phyloP scores from a whole-genome alignment of 2,888 invertebrate genomes.

The Dolichopus griseipennis region DNA sequence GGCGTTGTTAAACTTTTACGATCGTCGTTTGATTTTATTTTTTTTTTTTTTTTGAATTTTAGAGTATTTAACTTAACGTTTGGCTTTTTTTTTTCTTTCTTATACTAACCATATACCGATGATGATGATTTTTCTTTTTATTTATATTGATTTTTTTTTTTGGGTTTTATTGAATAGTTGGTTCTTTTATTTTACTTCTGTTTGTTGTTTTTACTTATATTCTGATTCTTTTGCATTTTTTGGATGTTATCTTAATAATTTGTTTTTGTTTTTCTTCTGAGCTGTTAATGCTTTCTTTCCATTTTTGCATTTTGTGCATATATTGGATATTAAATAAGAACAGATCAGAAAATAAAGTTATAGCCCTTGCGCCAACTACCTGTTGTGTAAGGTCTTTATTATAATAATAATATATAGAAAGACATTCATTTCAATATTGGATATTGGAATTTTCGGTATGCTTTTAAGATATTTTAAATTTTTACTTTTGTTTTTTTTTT shows the following conservation, averaged over 20 bases:
- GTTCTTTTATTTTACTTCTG: not conserved
- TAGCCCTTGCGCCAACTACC: not conserved
- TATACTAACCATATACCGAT: not conserved
- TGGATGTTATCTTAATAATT: too few species aligned
- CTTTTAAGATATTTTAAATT: not conserved
- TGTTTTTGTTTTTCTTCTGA: too few species aligned
- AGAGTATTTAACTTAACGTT: not conserved
- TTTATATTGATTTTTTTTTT: not conserved
- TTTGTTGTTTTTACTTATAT: too few species aligned
- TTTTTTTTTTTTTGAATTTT: not conserved
- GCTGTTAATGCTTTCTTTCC: not conserved
- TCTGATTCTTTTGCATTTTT: too few species aligned
- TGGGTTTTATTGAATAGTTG: not conserved
- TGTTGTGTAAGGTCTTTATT: constrained; percentile 3
- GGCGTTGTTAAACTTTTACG: not conserved
- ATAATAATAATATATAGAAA: not conserved
- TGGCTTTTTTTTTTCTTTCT: not conserved
- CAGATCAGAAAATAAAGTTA: too few species aligned
- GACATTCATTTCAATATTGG: not conserved
- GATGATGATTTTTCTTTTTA: not conserved
- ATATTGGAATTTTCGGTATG: not conserved
- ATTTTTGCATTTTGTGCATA: not conserved
- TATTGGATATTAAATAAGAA: too few species aligned
- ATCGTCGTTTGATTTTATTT: not conserved
- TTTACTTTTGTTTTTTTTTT: not conserved